Percentiles rank a stretch among this genome's conserved stretches.
phyloP scores from a whole-genome alignment of 1,140 invertebrate genomes.

The Drosophila sulfurigaster region DNA sequence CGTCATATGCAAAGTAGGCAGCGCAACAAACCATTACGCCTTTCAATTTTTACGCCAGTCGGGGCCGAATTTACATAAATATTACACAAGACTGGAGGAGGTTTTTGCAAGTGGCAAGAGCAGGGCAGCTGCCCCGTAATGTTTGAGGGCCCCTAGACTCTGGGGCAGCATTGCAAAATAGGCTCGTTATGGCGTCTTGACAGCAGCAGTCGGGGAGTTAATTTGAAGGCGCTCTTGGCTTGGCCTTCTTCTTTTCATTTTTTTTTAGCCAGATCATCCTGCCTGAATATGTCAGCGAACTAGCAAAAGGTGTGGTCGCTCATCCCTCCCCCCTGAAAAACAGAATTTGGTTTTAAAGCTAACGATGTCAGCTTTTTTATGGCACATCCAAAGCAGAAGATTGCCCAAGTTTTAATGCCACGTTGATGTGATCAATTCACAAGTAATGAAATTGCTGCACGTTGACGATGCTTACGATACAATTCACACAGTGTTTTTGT shows the following conservation, averaged over 20 bases:
- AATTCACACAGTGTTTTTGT: conserved; percentile 8
- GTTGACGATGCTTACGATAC: conserved; percentile 19
- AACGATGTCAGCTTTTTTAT: conserved; percentile 47
- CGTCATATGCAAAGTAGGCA: conserved; percentile 70
- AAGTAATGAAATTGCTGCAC: conserved; percentile 26
- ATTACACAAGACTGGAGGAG: conserved; percentile 60
- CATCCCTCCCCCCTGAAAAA: not conserved
- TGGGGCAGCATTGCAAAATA: conserved; percentile 73
- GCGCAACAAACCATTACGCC: conserved; percentile 73
- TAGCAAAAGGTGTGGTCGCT: conserved; percentile 71
- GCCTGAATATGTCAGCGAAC: conserved; percentile 44
- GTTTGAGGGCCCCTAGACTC: conserved; percentile 30
- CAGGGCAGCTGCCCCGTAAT: not conserved
- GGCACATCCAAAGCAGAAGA: conserved; percentile 10
- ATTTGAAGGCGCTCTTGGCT: conserved; percentile 47
- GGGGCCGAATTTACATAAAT: conserved; percentile 72
- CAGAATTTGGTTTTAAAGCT: conserved; percentile 53
- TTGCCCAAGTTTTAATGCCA: conserved; percentile 43
- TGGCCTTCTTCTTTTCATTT: conserved; percentile 7
- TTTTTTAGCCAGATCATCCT: conserved; percentile 44
- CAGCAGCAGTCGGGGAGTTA: conserved; percentile 47
- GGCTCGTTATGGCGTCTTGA: conserved; percentile 68
- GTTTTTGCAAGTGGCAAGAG: not conserved
- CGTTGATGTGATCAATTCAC: conserved; percentile 21
- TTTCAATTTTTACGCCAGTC: conserved; percentile 71